Evolutionary conservation across 1,140 invertebrate species (phyloP), one percentile per base, ranked within the genome.

Genomic region (Myzus persicae): DNA sequence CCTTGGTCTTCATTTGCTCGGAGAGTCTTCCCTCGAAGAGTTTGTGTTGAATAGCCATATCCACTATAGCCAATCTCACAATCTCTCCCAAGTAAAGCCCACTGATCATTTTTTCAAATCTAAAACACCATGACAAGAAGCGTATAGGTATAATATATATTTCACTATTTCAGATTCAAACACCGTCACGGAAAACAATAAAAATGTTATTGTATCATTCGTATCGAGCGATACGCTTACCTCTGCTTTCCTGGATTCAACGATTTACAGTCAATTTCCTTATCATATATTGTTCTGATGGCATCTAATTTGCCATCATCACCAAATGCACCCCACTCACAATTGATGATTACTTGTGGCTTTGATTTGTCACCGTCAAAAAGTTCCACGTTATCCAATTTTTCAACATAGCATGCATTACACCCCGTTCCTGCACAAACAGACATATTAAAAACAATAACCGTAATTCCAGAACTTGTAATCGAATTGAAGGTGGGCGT

Each of bases 381-480:
- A 48, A 97, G 91, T 93, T 97, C 97, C 18, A 97, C 96, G 93
- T 96, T 96, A 24, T 97, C 96, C 26, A 97, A 95, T 93, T 96
- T 95, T 93, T 97, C 97, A 76, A 99, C 97, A 95, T 99, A 99
- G 95, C 99, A 99, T 1, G 98, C 98, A 95, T 99, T 99, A 94
- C 97, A 98, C n/a, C 99, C 99, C 8, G 98, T 99, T 93, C 98
- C 98, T 94, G 98, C 96, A 95, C 99, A 99, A 88, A 99, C 96
- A 94, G 3, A n/a, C 48, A 18, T n/a, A 5, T 18, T n/a, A n/a
- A 18, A 67, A 5, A 67, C 31, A 67, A 67, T 22, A 18, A 3
- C 14, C 8, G 8, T 11, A 59, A 4, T 67, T 4, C 2, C 14
- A n/a, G 22, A n/a, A 67, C 2, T 44, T n/a, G n/a, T n/a, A n/a